Evolutionary conservation across 2,113 vertebrate species (phyloP).

Genomic region (Archocentrus centrarchus): DNA sequence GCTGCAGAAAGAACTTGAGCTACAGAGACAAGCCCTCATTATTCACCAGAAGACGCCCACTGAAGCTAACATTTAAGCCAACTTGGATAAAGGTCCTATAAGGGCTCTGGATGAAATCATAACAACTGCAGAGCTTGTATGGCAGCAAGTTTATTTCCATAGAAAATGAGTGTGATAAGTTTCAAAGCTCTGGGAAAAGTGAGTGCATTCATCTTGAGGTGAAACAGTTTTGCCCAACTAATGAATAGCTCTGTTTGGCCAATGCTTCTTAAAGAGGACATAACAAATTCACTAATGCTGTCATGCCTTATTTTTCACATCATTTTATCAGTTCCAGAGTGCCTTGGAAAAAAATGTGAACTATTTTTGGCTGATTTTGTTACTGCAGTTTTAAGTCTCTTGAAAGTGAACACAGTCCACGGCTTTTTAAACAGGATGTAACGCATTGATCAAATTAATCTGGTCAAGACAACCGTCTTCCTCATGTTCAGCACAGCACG

Average conservation of each 20-base stretch:
- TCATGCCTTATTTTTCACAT: neutral
- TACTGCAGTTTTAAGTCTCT: neutral
- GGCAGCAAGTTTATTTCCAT: neutral
- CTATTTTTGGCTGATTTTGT: neutral
- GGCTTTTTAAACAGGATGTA: conserved; percentile 36
- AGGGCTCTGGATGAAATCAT: neutral
- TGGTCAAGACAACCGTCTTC: neutral
- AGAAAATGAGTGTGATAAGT: neutral
- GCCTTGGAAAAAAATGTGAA: neutral
- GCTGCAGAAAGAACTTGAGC: neutral
- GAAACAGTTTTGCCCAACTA: neutral
- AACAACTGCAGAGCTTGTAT: neutral
- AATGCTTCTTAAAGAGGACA: neutral
- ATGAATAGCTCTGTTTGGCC: neutral
- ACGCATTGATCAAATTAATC: conserved; percentile 42
- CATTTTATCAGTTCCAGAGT: neutral
- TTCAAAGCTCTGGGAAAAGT: neutral
- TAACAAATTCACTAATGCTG: conserved; percentile 2
- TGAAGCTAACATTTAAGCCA: neutral
- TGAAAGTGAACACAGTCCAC: neutral
- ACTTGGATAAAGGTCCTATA: neutral
- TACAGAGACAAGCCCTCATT: neutral
- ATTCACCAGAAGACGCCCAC: neutral
- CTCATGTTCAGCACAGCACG: conserved; percentile 4
- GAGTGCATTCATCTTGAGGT: neutral